Evolutionary conservation across 2,797 vertebrate genomes (phyloP).

Genomic region (Platyrinchus mystaceus): DNA sequence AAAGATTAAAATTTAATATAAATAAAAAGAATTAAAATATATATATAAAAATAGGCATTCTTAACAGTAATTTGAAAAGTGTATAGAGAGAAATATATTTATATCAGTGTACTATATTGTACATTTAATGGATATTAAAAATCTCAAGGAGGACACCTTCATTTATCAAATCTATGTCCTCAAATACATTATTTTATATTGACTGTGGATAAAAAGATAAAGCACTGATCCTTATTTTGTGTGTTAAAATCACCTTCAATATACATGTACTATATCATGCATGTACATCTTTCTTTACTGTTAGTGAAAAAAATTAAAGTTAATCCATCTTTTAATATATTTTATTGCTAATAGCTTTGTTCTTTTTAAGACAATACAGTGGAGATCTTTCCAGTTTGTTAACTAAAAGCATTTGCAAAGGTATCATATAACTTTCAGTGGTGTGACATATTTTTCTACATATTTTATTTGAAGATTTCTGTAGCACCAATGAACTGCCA

Average conservation of each 20-base stretch:
- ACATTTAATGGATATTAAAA: background rate
- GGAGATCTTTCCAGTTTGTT: background rate
- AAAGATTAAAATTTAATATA: background rate
- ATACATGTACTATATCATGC: background rate
- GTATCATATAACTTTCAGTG: background rate
- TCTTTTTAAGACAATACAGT: background rate
- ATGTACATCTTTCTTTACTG: background rate
- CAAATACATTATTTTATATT: background rate
- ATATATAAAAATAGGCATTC: background rate
- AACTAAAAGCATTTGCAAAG: background rate
- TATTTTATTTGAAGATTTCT: background rate
- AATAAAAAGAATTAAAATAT: background rate
- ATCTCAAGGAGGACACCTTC: background rate
- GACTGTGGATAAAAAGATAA: background rate
- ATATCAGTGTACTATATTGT: background rate
- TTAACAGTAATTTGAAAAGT: background rate
- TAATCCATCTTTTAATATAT: background rate
- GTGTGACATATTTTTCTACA: background rate
- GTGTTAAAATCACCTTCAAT: background rate
- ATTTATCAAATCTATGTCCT: background rate
- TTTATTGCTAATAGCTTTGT: background rate
- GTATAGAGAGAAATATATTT: background rate
- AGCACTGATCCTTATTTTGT: rapidly evolving
- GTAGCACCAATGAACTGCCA: background rate
- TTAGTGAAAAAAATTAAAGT: background rate